phyloP scores from a whole-genome alignment of 2,888 invertebrate genomes.

The Isoperla grammatica region DNA sequence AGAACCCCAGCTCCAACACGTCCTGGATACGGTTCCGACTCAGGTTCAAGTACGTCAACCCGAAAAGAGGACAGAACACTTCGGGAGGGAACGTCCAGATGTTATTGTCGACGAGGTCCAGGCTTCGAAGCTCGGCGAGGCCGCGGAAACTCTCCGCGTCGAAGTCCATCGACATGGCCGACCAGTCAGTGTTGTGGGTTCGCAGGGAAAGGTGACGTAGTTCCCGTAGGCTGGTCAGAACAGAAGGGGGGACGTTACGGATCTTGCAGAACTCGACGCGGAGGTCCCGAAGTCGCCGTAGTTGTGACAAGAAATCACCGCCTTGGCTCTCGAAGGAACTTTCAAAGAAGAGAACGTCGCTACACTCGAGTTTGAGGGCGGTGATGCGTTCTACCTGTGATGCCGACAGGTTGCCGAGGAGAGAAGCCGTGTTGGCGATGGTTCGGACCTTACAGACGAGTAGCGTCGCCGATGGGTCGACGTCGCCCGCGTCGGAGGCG shows the following conservation, averaged over 20 bases:
- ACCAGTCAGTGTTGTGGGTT: constrained; percentile 75
- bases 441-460: constrained; percentile 62
- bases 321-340: constrained; percentile 51
- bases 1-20: constrained; percentile 66
- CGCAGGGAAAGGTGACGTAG: constrained; percentile 61
- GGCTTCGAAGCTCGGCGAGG: constrained; percentile 37
- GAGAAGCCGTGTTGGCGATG: constrained; percentile 61
- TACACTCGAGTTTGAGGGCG: constrained; percentile 64
- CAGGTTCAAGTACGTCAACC: constrained; percentile 63
- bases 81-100: constrained; percentile 39
- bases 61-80: constrained; percentile 62
- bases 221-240: constrained; percentile 60
- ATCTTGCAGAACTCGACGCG: constrained; percentile 73
- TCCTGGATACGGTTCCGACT: constrained; percentile 74
- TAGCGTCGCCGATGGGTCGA: constrained; percentile 27
- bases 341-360: constrained; percentile 68
- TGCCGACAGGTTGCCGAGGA: constrained; percentile 63
- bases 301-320: constrained; percentile 52
- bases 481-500: constrained; percentile 38
- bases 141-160: constrained; percentile 55
- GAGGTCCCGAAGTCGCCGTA: constrained; percentile 61
- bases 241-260: constrained; percentile 63
- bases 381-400: constrained; percentile 63
- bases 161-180: constrained; percentile 69
- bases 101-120: constrained; percentile 40